Percentiles rank a stretch among this genome's conserved stretches.
Conservation (phyloP, 2,113 vertebrate genomes). For the Melanostigma gelatinosum region DNA sequence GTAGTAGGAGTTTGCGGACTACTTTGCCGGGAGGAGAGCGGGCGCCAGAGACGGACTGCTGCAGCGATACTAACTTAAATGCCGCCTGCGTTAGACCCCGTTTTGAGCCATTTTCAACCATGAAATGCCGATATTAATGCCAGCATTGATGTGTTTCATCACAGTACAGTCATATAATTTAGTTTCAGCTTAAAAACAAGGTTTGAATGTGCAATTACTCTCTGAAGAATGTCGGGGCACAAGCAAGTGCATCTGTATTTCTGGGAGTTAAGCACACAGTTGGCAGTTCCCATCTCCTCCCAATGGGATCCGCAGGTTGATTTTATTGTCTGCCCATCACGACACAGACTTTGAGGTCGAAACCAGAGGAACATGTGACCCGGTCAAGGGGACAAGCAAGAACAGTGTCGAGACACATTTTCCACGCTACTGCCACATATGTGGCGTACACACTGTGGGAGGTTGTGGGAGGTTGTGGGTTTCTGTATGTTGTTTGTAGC, state of each 20-base stretch:
- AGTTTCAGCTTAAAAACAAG: no score
- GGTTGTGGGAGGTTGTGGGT: constrained; percentile 44
- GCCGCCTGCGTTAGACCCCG: no score
- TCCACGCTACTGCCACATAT: constrained; percentile 46
- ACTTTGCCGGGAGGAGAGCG: not conserved
- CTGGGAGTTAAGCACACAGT: constrained; percentile 56
- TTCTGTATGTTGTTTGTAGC: constrained; percentile 64
- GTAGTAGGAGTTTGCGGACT: not conserved
- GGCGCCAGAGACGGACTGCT: not conserved
- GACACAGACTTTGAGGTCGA: constrained; percentile 41
- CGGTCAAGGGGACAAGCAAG: constrained; percentile 47
- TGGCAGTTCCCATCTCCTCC: constrained; percentile 33
- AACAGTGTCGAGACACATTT: constrained; percentile 53
- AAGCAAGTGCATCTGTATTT: constrained; percentile 54
- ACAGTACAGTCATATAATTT: no score
- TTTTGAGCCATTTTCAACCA: no score
- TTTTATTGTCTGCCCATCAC: constrained; percentile 63
- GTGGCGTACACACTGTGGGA: constrained; percentile 34
- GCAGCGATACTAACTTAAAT: not conserved
- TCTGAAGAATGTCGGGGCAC: not conserved
- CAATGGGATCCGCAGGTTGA: constrained; percentile 45
- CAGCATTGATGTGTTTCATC: no score
- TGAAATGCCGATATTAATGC: no score
- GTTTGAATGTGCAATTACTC: no score
- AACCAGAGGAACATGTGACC: constrained; percentile 55